Conservation (phyloP, 2,888 invertebrate genomes). For the Cryptocheilus praepositus region DNA sequence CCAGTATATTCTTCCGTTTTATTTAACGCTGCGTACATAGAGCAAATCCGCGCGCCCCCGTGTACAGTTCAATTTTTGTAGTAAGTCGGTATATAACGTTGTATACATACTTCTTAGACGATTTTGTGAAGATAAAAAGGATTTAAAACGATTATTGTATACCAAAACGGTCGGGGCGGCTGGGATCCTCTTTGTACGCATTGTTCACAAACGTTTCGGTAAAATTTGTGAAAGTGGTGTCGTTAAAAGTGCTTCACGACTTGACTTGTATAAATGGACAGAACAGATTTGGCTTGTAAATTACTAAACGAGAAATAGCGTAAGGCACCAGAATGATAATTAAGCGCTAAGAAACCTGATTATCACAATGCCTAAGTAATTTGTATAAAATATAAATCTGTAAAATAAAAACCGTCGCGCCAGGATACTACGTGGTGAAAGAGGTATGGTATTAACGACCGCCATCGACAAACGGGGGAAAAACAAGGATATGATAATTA, state of each 20-base stretch:
- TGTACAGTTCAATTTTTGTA: slow-evolving; percentile 50
- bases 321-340: slow-evolving; percentile 37
- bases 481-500: slow-evolving; percentile 24
- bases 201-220: slow-evolving; percentile 28
- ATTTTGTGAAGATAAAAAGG: slow-evolving; percentile 25
- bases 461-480: slow-evolving; percentile 25
- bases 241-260: slow-evolving; percentile 22
- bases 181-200: slow-evolving; percentile 48
- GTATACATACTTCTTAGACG: slow-evolving; percentile 43
- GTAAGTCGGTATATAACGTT: slow-evolving; percentile 25
- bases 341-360: slow-evolving; percentile 46
- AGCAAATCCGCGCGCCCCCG: slow-evolving; percentile 22
- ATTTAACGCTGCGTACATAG: slow-evolving; percentile 47
- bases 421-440: slow-evolving; percentile 41
- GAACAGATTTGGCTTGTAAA: slow-evolving; percentile 51
- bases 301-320: slow-evolving; percentile 37
- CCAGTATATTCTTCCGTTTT: slow-evolving; percentile 39
- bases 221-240: slow-evolving; percentile 26
- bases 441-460: slow-evolving; percentile 31
- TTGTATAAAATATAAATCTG: slow-evolving; percentile 63
- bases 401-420: slow-evolving; percentile 52
- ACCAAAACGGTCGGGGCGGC: slow-evolving; percentile 29
- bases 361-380: slow-evolving; percentile 64
- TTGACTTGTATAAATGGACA: slow-evolving; percentile 50
- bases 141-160: slow-evolving; percentile 22